Evolutionary conservation across 2,888 invertebrate genomes (phyloP).

Genomic region (Drosophila setosimentum): DNA sequence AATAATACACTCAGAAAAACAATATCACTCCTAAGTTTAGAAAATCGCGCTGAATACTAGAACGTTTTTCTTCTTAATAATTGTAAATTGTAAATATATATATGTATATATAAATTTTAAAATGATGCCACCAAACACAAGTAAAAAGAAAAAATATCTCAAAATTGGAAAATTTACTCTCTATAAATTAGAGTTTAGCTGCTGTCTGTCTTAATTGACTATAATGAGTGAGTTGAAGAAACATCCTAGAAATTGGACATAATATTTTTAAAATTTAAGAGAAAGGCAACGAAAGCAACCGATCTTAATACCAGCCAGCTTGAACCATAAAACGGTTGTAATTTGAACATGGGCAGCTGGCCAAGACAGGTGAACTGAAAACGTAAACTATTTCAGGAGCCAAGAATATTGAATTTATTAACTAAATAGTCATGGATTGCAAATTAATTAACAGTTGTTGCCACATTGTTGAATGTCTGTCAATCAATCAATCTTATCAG

Average conservation of each 20-base stretch:
- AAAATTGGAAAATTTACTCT: background rate
- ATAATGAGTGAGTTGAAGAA: background rate
- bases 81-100: too few relatives aligned
- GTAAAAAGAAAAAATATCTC: background rate
- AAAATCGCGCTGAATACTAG: background rate
- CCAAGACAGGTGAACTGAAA: background rate
- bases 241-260: background rate
- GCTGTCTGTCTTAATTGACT: background rate
- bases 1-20: too few relatives aligned
- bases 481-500: constrained; percentile 6
- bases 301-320: background rate
- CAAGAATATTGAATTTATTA: background rate
- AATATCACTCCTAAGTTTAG: too few relatives aligned
- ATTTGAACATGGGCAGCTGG: background rate
- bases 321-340: background rate
- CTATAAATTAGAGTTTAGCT: background rate
- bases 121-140: background rate
- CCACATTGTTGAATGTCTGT: background rate
- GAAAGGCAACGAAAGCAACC: too few relatives aligned
- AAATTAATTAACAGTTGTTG: background rate
- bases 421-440: background rate
- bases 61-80: background rate
- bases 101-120: background rate
- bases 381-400: background rate
- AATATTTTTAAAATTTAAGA: background rate